phyloP scores from a whole-genome alignment of 1,140 invertebrate species.

The Brachionus paranguensis region DNA sequence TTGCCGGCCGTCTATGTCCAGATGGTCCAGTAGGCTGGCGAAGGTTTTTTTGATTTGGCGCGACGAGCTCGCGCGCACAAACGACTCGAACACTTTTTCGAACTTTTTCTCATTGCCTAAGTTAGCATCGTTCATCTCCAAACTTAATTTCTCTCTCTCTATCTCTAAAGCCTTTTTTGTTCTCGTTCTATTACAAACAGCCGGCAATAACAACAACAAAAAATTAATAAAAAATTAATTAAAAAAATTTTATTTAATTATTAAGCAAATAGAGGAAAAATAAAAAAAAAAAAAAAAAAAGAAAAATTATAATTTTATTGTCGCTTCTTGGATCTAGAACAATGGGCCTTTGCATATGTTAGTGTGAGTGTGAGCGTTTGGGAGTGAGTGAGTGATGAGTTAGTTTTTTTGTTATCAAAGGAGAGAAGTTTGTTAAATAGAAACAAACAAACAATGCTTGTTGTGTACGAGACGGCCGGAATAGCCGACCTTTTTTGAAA shows the following conservation, averaged over 20 bases:
- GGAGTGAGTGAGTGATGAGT: neutral
- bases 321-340: neutral
- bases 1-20: neutral
- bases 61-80: neutral
- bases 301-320: neutral
- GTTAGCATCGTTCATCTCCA: neutral
- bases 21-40: neutral
- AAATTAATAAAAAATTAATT: no score
- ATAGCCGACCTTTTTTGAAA: no score
- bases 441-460: no score
- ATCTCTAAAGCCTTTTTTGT: no score
- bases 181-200: no score
- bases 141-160: no score
- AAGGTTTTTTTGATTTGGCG: neutral
- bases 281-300: no score
- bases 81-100: neutral
- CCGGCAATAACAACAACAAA: no score
- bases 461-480: no score
- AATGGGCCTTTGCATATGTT: neutral
- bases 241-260: neutral
- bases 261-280: neutral
- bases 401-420: no score
- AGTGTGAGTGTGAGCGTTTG: no score
- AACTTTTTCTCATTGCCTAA: neutral
- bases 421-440: no score